These are phyloP conservation scores for Anabas testudineus DNA, from an alignment of 2,797 vertebrate genomes.

Conservation along the genomic window DNA sequence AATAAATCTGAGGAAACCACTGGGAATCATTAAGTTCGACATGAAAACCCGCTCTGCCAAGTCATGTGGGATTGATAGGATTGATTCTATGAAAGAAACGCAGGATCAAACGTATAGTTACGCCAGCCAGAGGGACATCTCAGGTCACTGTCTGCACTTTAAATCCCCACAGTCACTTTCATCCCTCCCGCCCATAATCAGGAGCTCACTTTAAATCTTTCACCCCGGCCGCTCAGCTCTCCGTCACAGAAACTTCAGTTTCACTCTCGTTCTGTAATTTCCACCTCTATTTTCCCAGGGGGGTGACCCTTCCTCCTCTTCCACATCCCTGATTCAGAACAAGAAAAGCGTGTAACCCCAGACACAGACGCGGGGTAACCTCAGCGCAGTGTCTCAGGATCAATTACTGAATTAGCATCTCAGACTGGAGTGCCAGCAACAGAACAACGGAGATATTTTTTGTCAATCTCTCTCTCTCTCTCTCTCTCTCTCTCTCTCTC, in stretches of 20 bases:
- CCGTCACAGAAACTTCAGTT: constrained; percentile 23
- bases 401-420: constrained; percentile 78
- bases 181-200: background rate
- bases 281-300: constrained; percentile 52
- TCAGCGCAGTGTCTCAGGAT: constrained; percentile 55
- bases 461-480: constrained; percentile 33
- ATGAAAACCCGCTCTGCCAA: background rate
- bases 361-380: constrained; percentile 53
- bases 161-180: background rate
- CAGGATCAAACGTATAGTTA: too few relatives aligned
- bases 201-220: too few relatives aligned
- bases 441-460: constrained; percentile 45
- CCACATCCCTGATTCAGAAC: constrained; percentile 73
- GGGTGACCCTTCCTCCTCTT: constrained; percentile 62
- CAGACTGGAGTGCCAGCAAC: constrained; percentile 55
- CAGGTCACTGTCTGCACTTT: background rate
- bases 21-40: background rate
- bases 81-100: too few relatives aligned
- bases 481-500: constrained; percentile 19
- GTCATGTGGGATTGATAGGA: background rate
- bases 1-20: background rate
- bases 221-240: constrained; percentile 1
- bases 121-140: too few relatives aligned
- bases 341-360: constrained; percentile 71
- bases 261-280: constrained; percentile 42